Conservation (phyloP, 2,797 vertebrate species). For the Tympanoctomys barrerae region DNA sequence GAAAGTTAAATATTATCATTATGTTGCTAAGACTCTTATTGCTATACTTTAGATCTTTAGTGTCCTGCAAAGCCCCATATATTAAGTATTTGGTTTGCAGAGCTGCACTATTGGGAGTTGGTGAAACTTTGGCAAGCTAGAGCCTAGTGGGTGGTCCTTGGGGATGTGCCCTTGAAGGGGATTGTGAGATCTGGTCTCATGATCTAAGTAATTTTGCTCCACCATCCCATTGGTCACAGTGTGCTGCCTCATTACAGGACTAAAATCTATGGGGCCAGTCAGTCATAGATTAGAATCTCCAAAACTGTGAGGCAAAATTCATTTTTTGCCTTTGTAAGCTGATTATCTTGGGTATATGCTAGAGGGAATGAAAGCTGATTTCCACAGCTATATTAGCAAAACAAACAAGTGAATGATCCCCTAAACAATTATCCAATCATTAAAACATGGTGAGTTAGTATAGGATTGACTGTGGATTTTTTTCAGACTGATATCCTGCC, state of each 20-base stretch:
- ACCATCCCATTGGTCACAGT: neutral
- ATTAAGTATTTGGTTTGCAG: neutral
- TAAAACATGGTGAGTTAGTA: conserved; percentile 42
- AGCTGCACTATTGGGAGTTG: neutral
- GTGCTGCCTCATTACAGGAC: neutral
- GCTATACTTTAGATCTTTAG: neutral
- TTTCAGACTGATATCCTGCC: conserved; percentile 29
- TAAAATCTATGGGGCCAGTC: neutral
- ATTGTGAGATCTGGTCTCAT: neutral
- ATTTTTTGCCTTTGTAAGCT: neutral
- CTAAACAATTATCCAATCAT: neutral
- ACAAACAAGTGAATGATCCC: neutral
- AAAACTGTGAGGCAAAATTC: neutral
- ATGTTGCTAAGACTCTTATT: conserved; percentile 26
- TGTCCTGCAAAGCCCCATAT: neutral
- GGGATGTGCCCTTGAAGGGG: neutral
- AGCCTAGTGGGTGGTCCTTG: neutral
- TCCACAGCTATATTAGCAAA: conserved; percentile 21
- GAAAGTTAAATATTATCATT: conserved; percentile 24
- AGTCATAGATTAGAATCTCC: neutral
- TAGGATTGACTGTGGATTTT: conserved; percentile 16
- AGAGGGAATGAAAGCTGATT: neutral
- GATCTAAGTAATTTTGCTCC: neutral
- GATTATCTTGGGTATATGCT: neutral
- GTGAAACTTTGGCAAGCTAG: neutral